Base-by-base conservation (phyloP, 2,797 vertebrate genomes). In the Hemibagrus guttatus region DNA sequence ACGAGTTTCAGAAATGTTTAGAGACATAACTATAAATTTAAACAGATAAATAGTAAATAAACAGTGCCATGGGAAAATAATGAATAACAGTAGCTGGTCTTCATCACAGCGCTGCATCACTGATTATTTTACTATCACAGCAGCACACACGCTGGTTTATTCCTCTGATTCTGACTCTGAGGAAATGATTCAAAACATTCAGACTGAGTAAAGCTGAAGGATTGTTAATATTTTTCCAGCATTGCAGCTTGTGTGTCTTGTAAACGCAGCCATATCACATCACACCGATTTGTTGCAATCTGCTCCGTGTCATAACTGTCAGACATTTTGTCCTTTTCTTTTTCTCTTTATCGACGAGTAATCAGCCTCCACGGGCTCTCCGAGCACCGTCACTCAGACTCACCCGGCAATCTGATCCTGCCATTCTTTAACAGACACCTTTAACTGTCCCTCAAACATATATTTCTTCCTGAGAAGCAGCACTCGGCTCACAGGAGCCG, bases 371-470 rank as follows among this genome's bases (percentile, higher is more conserved):
- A 26, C 16, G 12, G 21, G n/a, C 31, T 42, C 56, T 39, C 56
- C 26, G 76, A 26, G 31, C 28, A 49, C 11, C 56, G n/a, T 68
- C 63, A 4, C 78, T 61, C 75, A 46, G 16, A 28, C 49, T 71
- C 89, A 87, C 56, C 58, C 58, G 23, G 59, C 63, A 31, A 69
- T 54, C 68, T n/a, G 79, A 79, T 75, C 52, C 69, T 54, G 74
- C 42, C 35, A 28, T 85, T 59, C 66, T 69, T 83, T 86, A 85
- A 88, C 64, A 75, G 82, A 86, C 39, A 79, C 80, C 85, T 85
- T 89, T 84, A 71, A 76, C 69, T 72, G 64, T 84, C 49, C 49
- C 78, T 69, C 61, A 39, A 59, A 82, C 76, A 58, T 84, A 88
- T 61, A 79, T 81, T 81, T 74, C 58, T 74, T 61, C 39, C 86